Base-by-base conservation (phyloP, 2,113 vertebrate species). In the Corythornis madagascariensis region DNA sequence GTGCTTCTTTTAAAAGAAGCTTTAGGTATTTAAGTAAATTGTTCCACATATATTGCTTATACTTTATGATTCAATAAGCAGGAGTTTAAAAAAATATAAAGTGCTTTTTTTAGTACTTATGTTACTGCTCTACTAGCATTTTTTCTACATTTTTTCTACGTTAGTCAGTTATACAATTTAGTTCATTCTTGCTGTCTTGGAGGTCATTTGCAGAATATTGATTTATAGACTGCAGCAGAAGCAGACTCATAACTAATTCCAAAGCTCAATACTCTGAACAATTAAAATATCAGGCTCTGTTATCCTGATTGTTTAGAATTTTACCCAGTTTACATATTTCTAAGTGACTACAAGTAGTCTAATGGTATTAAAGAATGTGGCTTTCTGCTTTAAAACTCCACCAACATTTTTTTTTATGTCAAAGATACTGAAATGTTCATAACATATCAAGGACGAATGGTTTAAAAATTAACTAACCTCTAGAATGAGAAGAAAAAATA, bases 41-140 rank as follows among this genome's bases (percentile, higher is more conserved):
- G 16, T 53, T 70, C 35, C 20, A 31, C 15, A 12, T 21, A 13
- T 18, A 11, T 29, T 5, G 4, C 1, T 0, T n/a, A 6, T 13
- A 10, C 5, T 53, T 74, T 47, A 29, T 7, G 26, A 4, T 5
- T 61, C 42, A 11, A 2, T 31, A 55, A 50, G 50, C 5, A 2
- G 11, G 20, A 60, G 18, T 2, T 15, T 88, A 55, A 59, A 5
- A 1, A 65, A 75, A 22, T 26, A 3, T 2, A 9, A 29, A 31
- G 85, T 56, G 2, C 3, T 56, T 74, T 69, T 78, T 59, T 63
- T 28, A 57, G 38, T 50, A 10, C n/a, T 38, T 67, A 8, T 43
- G 2, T 59, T 78, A 17, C 20, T 57, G 33, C 9, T 56, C 20
- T 52, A 3, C 28, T 73, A 2, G 1, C 21, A 1, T 13, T 60